Base-by-base conservation (phyloP, 1,140 invertebrate species). In the Macrobrachium rosenbergii region DNA sequence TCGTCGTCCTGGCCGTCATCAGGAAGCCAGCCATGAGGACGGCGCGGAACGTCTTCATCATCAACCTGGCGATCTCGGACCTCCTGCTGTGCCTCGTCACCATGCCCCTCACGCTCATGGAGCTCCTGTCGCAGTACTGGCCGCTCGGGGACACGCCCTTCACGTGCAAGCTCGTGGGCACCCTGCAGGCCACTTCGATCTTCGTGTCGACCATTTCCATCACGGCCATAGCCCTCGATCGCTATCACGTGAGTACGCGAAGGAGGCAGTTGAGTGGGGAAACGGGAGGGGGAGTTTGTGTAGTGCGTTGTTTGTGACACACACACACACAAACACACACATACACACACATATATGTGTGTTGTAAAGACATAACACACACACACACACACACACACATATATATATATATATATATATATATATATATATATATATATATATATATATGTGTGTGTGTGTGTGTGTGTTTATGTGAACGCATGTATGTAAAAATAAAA, bases 141-240 rank as follows among this genome's bases (percentile, higher is more conserved):
- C 95, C 95, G 0, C 91, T 95, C 37, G 95, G 95, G 14, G 93
- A 94, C 87, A 94, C 94, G 91, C 90, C 93, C 0, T 93, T 94
- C 82, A 91, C 95, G 62, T 98, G 97, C 91, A 97, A 97, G 92
- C 94, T 96, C 82, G 94, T 96, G 80, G 95, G 95, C 6, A 95
- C 95, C 77, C 93, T 97, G 37, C 96, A 97, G 91, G 96, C 96
- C 5, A 96, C 95, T 58, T 96, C 96, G 88, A 96, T 97, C 84
- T 98, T 97, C 90, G 96, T 97, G 0, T 97, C 96, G 1, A 97
- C 96, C 19, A 96, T 97, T 88, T 96, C 96, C 87, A 98, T 98
- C 89, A 96, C 96, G 2, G 96, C 96, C 2, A 98, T 98, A 83
- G 96, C 97, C n/a, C 93, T 98, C 89, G 97, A 98, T 92, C 93